Conservation (phyloP, 2,797 vertebrate species). For the Galaxias olidus region DNA sequence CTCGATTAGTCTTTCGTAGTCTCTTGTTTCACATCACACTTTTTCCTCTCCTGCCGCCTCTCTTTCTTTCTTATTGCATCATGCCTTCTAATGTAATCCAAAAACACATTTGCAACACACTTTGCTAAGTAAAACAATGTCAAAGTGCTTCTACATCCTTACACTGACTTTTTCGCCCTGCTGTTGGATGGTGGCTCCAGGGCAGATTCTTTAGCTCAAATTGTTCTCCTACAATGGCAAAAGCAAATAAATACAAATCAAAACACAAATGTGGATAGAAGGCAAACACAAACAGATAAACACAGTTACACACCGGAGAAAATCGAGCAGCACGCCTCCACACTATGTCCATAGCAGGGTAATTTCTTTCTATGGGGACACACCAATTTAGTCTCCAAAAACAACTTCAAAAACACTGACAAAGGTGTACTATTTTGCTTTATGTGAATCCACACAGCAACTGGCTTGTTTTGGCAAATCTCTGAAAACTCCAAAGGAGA, state of each 20-base stretch:
- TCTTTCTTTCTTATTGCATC: too few species aligned
- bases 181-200: neutral
- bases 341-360: neutral
- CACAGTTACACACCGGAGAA: neutral
- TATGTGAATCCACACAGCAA: conserved; percentile 12
- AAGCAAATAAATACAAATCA: neutral
- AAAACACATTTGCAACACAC: too few species aligned
- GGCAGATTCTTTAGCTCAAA: neutral
- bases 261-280: too few species aligned
- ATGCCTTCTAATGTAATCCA: too few species aligned
- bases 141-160: too few species aligned
- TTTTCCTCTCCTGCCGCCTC: too few species aligned
- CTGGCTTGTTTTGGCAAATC: conserved; percentile 16
- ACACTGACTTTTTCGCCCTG: neutral
- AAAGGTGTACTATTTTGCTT: neutral
- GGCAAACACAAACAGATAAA: neutral
- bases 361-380: neutral
- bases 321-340: neutral
- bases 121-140: too few species aligned
- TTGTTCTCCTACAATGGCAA: neutral
- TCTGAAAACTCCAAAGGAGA: conserved; percentile 30
- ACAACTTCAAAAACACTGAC: neutral
- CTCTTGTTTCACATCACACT: neutral
- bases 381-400: neutral
- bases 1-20: neutral